These are phyloP conservation scores for Formica exsecta DNA, from an alignment of 1,140 invertebrate genomes.

Conservation along the genomic window DNA sequence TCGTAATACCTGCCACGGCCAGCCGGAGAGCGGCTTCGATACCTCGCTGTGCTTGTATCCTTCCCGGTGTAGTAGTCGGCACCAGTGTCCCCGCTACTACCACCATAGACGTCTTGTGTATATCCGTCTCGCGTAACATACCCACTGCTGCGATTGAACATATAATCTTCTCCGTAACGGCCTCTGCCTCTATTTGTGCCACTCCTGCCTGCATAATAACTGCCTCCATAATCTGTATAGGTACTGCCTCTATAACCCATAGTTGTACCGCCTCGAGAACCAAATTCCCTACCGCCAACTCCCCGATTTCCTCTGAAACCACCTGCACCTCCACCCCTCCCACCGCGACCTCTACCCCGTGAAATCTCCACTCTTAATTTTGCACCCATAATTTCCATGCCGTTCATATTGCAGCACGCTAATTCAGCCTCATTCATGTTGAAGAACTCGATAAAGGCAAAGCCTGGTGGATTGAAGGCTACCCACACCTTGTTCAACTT, in stretches of 20 bases:
- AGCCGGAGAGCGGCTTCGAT: constrained; percentile 87
- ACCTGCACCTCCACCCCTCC: constrained; percentile 85
- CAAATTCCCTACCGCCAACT: constrained; percentile 85
- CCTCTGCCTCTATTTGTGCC: constrained; percentile 83
- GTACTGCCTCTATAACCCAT: constrained; percentile 84
- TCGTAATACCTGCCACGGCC: constrained; percentile 87
- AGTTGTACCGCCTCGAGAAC: constrained; percentile 79
- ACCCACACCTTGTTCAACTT: constrained; percentile 98
- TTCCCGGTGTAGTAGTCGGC: constrained; percentile 84
- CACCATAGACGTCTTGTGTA: constrained; percentile 82
- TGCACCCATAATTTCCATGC: constrained; percentile 92
- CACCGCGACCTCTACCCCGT: constrained; percentile 89
- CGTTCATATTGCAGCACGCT: constrained; percentile 96
- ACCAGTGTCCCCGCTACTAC: constrained; percentile 79
- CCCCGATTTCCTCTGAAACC: constrained; percentile 87
- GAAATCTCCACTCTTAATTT: constrained; percentile 94
- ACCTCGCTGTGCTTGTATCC: constrained; percentile 85
- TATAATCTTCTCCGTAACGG: constrained; percentile 82
- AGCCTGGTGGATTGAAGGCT: constrained; percentile 97
- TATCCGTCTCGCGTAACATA: constrained; percentile 84
- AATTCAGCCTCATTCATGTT: constrained; percentile 97
- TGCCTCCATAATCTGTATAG: constrained; percentile 86
- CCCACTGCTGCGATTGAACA: constrained; percentile 77
- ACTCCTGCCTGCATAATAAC: constrained; percentile 84
- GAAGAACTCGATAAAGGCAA: constrained; percentile 99